Conservation (phyloP, 2,888 invertebrate species). For the Drosophila diplacantha region DNA sequence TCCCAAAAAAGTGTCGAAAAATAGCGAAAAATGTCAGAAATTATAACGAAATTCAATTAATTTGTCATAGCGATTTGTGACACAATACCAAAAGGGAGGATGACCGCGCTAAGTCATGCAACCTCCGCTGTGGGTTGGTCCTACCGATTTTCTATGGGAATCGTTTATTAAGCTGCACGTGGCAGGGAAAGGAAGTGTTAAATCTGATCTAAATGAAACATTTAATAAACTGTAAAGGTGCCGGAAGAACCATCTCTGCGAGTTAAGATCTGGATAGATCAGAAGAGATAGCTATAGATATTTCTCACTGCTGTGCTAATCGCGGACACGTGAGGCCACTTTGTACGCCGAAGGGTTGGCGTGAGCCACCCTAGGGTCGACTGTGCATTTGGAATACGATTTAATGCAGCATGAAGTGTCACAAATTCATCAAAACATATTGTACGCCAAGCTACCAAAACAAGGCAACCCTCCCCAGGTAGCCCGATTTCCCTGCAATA, state of each 20-base stretch:
- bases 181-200: neutral
- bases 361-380: conserved; percentile 23
- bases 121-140: conserved; percentile 19
- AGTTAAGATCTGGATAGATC: conserved; percentile 6
- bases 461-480: conserved; percentile 45
- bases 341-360: conserved; percentile 41
- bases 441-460: conserved; percentile 51
- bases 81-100: conserved; percentile 33
- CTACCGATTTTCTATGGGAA: conserved; percentile 38
- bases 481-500: conserved; percentile 33
- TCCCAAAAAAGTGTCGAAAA: conserved; percentile 28
- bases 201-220: neutral
- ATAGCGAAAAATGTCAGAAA: conserved; percentile 45
- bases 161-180: conserved; percentile 3
- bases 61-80: conserved; percentile 65
- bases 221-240: conserved; percentile 44
- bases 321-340: conserved; percentile 72
- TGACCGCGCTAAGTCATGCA: neutral
- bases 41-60: conserved; percentile 59
- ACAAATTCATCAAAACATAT: conserved; percentile 73
- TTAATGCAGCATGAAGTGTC: conserved; percentile 75
- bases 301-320: conserved; percentile 55
- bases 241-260: conserved; percentile 20
- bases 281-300: conserved; percentile 11
- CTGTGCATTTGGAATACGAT: conserved; percentile 23